Evolutionary conservation across 2,888 invertebrate genomes (phyloP).

Genomic region (Hypselothyrea guttata): DNA sequence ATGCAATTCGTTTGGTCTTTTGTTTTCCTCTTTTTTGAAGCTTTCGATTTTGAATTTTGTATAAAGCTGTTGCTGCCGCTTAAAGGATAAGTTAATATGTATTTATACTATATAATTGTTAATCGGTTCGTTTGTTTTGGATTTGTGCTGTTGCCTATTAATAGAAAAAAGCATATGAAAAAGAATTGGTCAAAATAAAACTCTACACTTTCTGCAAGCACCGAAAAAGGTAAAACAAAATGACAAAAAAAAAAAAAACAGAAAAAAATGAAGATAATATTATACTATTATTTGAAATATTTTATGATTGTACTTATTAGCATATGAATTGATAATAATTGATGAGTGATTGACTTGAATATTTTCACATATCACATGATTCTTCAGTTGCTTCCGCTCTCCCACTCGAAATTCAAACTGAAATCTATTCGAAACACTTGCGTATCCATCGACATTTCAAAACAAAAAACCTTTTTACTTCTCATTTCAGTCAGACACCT

Average conservation of each 20-base stretch:
- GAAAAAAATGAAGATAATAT: constrained; percentile 9
- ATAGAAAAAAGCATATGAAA: constrained; percentile 24
- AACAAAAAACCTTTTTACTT: too few relatives aligned
- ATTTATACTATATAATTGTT: constrained; percentile 6
- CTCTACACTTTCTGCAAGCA: constrained; percentile 80
- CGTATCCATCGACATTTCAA: too few relatives aligned
- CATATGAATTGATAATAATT: constrained; percentile 28
- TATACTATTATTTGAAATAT: constrained; percentile 18
- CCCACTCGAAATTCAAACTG: constrained; percentile 8
- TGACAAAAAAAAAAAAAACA: constrained; percentile 6
- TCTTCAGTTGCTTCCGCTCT: constrained; percentile 16
- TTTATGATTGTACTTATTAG: constrained; percentile 13
- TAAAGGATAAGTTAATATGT: too few relatives aligned
- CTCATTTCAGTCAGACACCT: too few relatives aligned
- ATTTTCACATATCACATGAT: constrained; percentile 24
- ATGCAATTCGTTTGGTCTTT: constrained; percentile 6
- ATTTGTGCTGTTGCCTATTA: constrained; percentile 31
- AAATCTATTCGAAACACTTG: too few relatives aligned
- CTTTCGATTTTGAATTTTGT: constrained; percentile 2
- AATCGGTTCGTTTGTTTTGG: constrained; percentile 33
- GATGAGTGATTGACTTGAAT: constrained; percentile 37
- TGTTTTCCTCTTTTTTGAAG: too few relatives aligned
- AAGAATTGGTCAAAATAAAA: constrained; percentile 74
- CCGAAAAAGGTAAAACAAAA: constrained; percentile 78
- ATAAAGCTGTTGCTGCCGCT: constrained; percentile 10